Conservation (phyloP, 2,113 vertebrate genomes). For the Galemys pyrenaicus region DNA sequence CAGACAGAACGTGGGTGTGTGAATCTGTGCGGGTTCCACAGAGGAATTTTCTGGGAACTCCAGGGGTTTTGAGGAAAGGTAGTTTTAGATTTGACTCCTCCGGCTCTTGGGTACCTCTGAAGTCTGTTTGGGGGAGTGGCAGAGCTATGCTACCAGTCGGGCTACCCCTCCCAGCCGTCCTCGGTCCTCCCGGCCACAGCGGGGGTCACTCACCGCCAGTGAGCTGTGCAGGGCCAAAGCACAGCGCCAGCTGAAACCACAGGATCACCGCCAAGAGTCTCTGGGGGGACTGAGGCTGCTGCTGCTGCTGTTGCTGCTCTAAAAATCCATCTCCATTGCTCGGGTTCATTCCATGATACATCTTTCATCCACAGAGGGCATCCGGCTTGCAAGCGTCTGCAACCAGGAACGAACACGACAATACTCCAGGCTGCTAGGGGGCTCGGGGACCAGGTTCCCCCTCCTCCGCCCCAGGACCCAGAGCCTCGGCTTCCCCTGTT, state of each 20-base stretch:
- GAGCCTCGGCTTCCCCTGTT: constrained; percentile 31
- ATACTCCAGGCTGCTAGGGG: neutral
- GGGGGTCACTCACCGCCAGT: constrained; percentile 84
- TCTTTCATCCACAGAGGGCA: constrained; percentile 86
- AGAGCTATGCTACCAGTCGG: neutral
- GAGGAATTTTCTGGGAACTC: constrained; percentile 30
- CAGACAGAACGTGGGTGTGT: neutral
- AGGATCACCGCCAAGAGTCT: constrained; percentile 79
- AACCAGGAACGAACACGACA: constrained; percentile 63
- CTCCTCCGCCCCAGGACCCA: neutral
- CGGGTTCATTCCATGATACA: constrained; percentile 87
- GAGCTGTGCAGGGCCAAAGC: constrained; percentile 84
- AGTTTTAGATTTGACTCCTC: neutral
- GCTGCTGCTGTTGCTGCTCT: constrained; percentile 74
- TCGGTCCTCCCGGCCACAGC: neutral
- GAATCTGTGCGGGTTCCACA: neutral
- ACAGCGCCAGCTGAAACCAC: constrained; percentile 83
- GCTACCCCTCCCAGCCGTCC: neutral
- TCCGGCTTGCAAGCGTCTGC: constrained; percentile 83
- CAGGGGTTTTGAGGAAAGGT: neutral
- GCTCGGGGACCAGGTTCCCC: neutral
- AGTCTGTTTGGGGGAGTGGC: neutral
- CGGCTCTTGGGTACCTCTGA: neutral
- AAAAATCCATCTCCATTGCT: constrained; percentile 79
- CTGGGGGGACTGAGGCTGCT: constrained; percentile 73